phyloP scores from a whole-genome alignment of 2,888 invertebrate genomes.

The Dicycla oo region DNA sequence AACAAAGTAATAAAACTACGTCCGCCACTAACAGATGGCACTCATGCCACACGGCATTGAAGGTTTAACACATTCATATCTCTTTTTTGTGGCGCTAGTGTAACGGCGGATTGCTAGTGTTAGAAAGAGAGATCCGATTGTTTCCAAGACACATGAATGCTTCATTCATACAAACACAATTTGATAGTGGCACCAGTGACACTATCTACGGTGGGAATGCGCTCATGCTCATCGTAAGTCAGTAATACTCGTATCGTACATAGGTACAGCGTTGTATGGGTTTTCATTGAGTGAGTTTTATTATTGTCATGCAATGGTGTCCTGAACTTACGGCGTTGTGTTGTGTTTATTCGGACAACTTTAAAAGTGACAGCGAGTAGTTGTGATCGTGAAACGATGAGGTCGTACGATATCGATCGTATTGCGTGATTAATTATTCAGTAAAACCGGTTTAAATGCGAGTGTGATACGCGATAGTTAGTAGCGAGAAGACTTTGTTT shows the following conservation, averaged over 20 bases:
- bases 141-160: slow-evolving; percentile 43
- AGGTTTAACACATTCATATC: slow-evolving; percentile 28
- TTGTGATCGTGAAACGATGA: slow-evolving; percentile 64
- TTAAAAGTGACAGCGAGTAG: slow-evolving; percentile 55
- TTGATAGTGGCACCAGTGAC: slow-evolving; percentile 57
- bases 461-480: slow-evolving; percentile 75
- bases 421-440: slow-evolving; percentile 82
- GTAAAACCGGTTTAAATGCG: slow-evolving; percentile 84
- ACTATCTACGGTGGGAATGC: slow-evolving; percentile 44
- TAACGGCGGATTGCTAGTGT: slow-evolving; percentile 42
- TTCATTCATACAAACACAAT: slow-evolving; percentile 56
- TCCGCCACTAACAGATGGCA: slow-evolving; percentile 55
- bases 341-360: slow-evolving; percentile 42
- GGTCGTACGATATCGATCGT: slow-evolving; percentile 66
- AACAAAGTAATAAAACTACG: slow-evolving; percentile 29
- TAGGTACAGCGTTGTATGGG: slow-evolving; percentile 32
- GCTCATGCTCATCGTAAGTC: slow-evolving; percentile 51
- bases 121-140: slow-evolving; percentile 77
- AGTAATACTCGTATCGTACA: slow-evolving; percentile 41
- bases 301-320: slow-evolving; percentile 65
- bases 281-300: slow-evolving; percentile 41
- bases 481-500: slow-evolving; percentile 74
- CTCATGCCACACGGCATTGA: slow-evolving; percentile 51
- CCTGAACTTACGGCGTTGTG: slow-evolving; percentile 60
- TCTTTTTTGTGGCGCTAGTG: slow-evolving; percentile 62